phyloP scores from a whole-genome alignment of 2,113 vertebrate species.

The Pedetes capensis region DNA sequence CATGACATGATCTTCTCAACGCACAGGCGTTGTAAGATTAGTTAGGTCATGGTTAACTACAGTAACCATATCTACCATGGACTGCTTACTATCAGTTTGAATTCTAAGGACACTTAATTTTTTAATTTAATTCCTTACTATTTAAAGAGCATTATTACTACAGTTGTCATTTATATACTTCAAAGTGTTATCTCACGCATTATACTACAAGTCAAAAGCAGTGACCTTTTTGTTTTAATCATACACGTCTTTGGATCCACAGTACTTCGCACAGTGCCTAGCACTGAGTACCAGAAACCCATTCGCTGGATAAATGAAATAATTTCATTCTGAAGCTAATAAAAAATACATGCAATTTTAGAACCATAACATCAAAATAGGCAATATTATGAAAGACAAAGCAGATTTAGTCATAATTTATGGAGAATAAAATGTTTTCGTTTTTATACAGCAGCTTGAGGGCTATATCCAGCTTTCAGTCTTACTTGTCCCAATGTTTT shows the following conservation, averaged over 20 bases:
- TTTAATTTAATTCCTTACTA: constrained; percentile 2
- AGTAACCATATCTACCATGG: neutral
- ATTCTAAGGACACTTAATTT: neutral
- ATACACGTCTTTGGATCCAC: neutral
- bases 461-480: neutral
- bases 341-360: constrained; percentile 4
- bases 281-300: neutral
- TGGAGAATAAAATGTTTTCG: constrained; percentile 17
- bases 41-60: neutral
- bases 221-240: neutral
- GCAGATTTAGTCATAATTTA: constrained; percentile 5
- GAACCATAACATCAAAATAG: constrained; percentile 1
- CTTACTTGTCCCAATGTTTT: neutral
- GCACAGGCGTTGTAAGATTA: neutral
- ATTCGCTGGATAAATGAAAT: constrained; percentile 4
- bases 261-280: neutral
- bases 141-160: neutral
- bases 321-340: neutral
- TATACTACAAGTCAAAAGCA: neutral
- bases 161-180: neutral
- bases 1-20: neutral
- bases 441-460: neutral
- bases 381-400: constrained; percentile 6
- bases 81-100: neutral
- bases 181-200: neutral